These are phyloP conservation scores for Frankliniella fusca DNA, from an alignment of 2,888 invertebrate species.

Conservation along the genomic window DNA sequence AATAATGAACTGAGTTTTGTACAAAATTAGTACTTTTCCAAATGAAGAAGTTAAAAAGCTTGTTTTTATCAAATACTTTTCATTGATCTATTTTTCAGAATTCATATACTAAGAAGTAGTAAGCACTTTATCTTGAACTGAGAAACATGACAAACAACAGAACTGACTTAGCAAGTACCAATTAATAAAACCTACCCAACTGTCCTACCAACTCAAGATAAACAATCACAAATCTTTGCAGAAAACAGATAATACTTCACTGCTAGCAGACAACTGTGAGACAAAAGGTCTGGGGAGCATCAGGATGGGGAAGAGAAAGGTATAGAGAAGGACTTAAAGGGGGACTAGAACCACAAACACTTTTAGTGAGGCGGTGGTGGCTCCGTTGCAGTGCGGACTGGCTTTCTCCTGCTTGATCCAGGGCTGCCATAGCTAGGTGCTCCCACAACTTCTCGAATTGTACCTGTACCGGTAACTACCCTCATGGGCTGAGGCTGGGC, in stretches of 20 bases:
- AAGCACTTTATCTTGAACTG: background rate
- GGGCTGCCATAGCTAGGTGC: constrained; percentile 45
- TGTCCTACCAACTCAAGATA: background rate
- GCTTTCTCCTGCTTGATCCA: constrained; percentile 49
- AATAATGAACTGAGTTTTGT: background rate
- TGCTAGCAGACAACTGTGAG: background rate
- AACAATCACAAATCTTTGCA: background rate
- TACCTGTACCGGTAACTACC: constrained; percentile 39
- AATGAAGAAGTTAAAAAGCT: too few species aligned
- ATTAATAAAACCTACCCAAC: background rate
- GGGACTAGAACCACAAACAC: constrained; percentile 9
- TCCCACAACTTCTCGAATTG: constrained; percentile 39
- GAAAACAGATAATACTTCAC: too few species aligned
- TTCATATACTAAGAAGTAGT: background rate
- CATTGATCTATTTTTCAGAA: background rate
- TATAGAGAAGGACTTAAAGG: background rate
- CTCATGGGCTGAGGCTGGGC: constrained; percentile 28
- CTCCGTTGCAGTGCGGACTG: constrained; percentile 50
- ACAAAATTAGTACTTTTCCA: background rate
- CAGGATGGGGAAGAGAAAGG: background rate
- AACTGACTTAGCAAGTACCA: background rate
- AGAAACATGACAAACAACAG: background rate
- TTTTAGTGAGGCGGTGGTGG: constrained; percentile 51
- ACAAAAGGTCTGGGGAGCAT: background rate
- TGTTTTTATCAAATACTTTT: too few species aligned